phyloP scores from a whole-genome alignment of 64 coral and sea anemone genomes.

The Stichodactyla mertensii region DNA sequence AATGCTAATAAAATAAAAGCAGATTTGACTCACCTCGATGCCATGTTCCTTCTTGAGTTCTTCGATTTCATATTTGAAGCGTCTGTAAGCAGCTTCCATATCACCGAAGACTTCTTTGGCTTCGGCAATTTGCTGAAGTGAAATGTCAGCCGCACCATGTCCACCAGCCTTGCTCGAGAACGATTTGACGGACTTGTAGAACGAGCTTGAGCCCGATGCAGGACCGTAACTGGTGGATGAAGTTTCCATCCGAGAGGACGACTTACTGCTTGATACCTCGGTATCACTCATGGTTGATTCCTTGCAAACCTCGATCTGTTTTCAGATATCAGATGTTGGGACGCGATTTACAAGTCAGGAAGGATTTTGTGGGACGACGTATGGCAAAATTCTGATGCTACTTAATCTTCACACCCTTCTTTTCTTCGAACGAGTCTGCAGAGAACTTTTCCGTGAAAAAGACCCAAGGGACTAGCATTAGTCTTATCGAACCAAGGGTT shows the following conservation, averaged over 20 bases:
- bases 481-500: slow-evolving; percentile 8
- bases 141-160: slow-evolving; percentile 35
- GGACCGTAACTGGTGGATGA: neutral
- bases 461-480: slow-evolving; percentile 28
- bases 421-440: neutral
- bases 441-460: slow-evolving; percentile 15
- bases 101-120: slow-evolving; percentile 68
- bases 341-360: neutral
- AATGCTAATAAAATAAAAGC: neutral
- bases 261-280: slow-evolving; percentile 6
- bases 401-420: slow-evolving; percentile 13
- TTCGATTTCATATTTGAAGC: slow-evolving; percentile 51
- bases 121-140: slow-evolving; percentile 60
- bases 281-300: slow-evolving; percentile 12
- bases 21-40: slow-evolving; percentile 40
- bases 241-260: slow-evolving; percentile 6
- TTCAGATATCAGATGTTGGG: neutral
- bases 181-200: slow-evolving; percentile 5
- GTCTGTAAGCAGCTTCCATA: slow-evolving; percentile 68
- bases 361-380: neutral
- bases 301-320: slow-evolving; percentile 16
- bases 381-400: slow-evolving; percentile 4
- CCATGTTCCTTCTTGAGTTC: slow-evolving; percentile 58
- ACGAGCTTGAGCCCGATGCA: neutral
- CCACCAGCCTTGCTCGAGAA: slow-evolving; percentile 13